Evolutionary conservation across 2,797 vertebrate genomes (phyloP).

Genomic region (Thamnophis elegans): DNA sequence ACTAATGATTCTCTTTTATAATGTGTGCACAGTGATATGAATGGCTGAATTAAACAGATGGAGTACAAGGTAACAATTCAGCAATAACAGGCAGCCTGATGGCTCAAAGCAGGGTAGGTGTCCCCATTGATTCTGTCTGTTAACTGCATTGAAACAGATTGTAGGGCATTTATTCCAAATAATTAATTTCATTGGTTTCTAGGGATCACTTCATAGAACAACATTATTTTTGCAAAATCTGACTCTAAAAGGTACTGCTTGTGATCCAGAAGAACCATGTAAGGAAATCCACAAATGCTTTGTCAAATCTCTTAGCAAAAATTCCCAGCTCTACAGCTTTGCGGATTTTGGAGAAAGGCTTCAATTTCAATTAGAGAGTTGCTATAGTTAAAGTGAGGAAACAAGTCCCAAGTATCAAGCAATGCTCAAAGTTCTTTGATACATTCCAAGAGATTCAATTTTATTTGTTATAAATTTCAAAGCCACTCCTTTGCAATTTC

Average conservation of each 20-base stretch:
- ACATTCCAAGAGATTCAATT: not conserved
- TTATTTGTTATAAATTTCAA: not conserved
- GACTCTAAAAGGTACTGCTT: not conserved
- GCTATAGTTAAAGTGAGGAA: not conserved
- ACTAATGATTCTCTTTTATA: not conserved
- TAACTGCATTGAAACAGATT: not conserved
- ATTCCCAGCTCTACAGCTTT: not conserved
- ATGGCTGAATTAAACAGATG: not conserved
- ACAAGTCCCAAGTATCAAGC: not conserved
- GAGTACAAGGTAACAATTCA: not conserved
- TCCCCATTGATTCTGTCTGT: not conserved
- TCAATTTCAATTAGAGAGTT: not conserved
- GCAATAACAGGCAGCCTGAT: not conserved
- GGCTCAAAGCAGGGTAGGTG: not conserved
- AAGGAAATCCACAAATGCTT: not conserved
- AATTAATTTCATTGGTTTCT: conserved; percentile 14
- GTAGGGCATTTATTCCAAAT: conserved; percentile 1
- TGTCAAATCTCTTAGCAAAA: not conserved
- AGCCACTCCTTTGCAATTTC: not conserved
- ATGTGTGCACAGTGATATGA: not conserved
- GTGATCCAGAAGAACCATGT: not conserved
- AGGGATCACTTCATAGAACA: not conserved
- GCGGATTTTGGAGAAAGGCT: not conserved
- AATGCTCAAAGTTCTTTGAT: not conserved
- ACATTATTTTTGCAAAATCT: not conserved